These are phyloP conservation scores for Sphaeridia pumilis DNA, from an alignment of 2,888 invertebrate genomes.

Conservation along the genomic window DNA sequence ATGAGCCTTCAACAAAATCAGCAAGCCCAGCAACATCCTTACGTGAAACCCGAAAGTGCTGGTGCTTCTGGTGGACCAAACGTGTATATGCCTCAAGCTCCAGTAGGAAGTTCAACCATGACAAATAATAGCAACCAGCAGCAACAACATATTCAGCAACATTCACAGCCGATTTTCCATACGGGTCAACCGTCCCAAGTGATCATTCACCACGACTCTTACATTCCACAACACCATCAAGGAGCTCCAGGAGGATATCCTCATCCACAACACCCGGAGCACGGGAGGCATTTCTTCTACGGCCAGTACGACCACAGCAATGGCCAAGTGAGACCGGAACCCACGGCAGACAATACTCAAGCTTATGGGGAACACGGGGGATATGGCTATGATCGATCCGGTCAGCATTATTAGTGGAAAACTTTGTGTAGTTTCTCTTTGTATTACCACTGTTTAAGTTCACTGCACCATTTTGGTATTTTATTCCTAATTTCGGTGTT, in stretches of 20 bases:
- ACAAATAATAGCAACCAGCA: conserved; percentile 4
- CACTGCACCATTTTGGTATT: neutral
- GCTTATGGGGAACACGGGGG: conserved; percentile 6
- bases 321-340: conserved; percentile 4
- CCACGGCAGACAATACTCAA: neutral
- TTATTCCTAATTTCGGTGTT: no score
- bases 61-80: neutral
- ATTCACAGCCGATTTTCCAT: neutral
- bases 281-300: conserved; percentile 7
- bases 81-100: conserved; percentile 7
- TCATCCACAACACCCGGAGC: conserved; percentile 2
- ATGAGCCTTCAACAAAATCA: conserved; percentile 13
- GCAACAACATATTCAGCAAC: neutral
- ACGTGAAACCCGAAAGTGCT: conserved; percentile 8
- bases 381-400: conserved; percentile 2
- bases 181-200: neutral
- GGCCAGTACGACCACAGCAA: conserved; percentile 14
- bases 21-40: conserved; percentile 1
- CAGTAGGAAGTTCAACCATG: conserved; percentile 1
- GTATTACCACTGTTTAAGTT: no score
- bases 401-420: conserved; percentile 3
- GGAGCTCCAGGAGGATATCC: no score
- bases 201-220: neutral
- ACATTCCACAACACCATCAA: neutral
- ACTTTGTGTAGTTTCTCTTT: no score